Base-by-base conservation (phyloP, 2,797 vertebrate genomes). In the Syngnathus acus region DNA sequence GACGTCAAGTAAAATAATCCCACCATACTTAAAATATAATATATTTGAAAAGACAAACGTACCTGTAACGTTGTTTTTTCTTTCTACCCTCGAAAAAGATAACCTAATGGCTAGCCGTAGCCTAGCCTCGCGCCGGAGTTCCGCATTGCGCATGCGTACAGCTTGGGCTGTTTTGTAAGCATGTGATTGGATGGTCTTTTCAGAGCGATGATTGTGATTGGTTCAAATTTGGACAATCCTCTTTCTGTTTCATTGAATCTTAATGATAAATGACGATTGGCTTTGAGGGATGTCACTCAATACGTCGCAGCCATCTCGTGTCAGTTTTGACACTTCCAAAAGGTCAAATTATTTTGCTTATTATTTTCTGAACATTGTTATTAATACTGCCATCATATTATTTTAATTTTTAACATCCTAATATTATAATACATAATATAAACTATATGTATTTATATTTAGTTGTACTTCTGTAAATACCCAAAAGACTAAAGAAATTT, bases 261-360 rank as follows among this genome's bases (percentile, higher is more conserved):
- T 32, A 16, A 17, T 9, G 32, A 7, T 37, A 58, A 14, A 58
- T 38, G 45, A 6, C 42, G 21, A 26, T 62, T 62, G 60, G 21
- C 60, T 45, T 16, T 45, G 6, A 62, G 70, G 67, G 64, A 60
- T 48, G 17, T 2, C 23, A 43, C 21, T 55, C 32, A 10, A 45
- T 19, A 65, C 60, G 59, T 69, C 71, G 71, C 86, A 82, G 84
- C 84, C 84, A 84, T 88, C 79, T 87, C 80, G 65, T 75, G 79
- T 71, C 32, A n/a, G 48, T 43, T 26, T 74, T 40, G 10, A 38
- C 2, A 0, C 38, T 32, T 38, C 0, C 7, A 57, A 57, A 57
- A 6, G 54, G 23, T 37, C 32, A 17, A 4, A 19, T 39, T 39
- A 40, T 60, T 21, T 19, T 42, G 38, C 17, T 40, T n/a, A 19